Base-by-base conservation (phyloP, 2,888 invertebrate species). In the Eugnorisma glareosa region DNA sequence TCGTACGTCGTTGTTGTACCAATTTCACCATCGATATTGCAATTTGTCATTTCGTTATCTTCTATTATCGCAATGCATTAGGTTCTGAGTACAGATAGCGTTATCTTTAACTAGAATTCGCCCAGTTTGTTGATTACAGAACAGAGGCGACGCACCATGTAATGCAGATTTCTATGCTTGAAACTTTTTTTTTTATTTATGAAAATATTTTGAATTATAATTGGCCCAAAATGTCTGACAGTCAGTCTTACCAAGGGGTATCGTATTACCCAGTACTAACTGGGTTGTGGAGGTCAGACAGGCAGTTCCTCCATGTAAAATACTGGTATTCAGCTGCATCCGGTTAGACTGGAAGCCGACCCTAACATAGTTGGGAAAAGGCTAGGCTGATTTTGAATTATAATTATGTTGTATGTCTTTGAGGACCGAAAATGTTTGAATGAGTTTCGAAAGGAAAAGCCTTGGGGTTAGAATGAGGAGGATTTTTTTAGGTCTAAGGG, bases 31-130 rank as follows among this genome's bases (percentile, higher is more conserved):
- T 85, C 81, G 86, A 88, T 93, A 94, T 94, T 95, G 95, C 95
- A 95, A 95, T 95, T 95, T 95, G 93, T 94, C 92, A 93, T 93
- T 93, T 87, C 87, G 90, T 94, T 95, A 95, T 95, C 95, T 87
- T 48, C 80, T 86, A 85, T 89, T 95, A 95, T 95, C 95, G 91
- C 89, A 88, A 86, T 93, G 94, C 94, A 94, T 94, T 93, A 90
- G 91, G 91, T 95, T 95, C 95, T 93, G 90, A 85, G 94, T 94
- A 95, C 63, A 86, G 96, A 95, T 96, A 95, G 86, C 87, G 87
- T 91, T 96, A 95, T 95, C 95, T 91, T 79, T 93, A 82, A 87
- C 89, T 92, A 91, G 93, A 93, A 93, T 92, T 91, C 87, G 90
- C 90, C 81, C 78, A 82, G 75, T 78, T 69, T 79, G 89, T 88